These are phyloP conservation scores for Aurelia aurita DNA, from an alignment of 30 jellyfish, hydroid and myxozoan species.

Conservation along the genomic window DNA sequence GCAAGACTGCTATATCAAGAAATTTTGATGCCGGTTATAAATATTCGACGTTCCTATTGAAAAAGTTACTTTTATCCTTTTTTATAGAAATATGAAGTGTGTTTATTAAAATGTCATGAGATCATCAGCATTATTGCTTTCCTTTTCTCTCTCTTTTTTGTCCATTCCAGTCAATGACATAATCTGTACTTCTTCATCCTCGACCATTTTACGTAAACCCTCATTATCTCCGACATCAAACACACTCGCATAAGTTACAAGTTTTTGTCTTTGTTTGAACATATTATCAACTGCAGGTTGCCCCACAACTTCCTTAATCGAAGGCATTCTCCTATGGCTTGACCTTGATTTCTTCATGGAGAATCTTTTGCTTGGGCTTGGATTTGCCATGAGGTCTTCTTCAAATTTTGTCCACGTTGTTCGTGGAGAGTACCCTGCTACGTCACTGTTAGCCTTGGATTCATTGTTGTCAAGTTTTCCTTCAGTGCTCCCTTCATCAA, in stretches of 20 bases:
- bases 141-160: conserved; percentile 5
- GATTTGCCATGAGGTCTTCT: conserved; percentile 36
- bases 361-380: conserved; percentile 18
- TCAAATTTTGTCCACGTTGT: conserved; percentile 54
- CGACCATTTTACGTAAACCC: conserved; percentile 19
- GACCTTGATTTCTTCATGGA: conserved; percentile 8
- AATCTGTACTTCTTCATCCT: conserved; percentile 44
- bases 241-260: conserved; percentile 32
- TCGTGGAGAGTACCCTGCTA: conserved; percentile 20
- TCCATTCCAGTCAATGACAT: conserved; percentile 53
- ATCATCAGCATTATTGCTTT: conserved; percentile 3
- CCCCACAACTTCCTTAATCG: conserved; percentile 35
- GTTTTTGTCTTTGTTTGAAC: conserved; percentile 42
- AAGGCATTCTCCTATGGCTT: conserved; percentile 44
- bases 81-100: too few species aligned
- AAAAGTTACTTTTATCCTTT: too few species aligned
- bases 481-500: background rate
- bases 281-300: conserved; percentile 60
- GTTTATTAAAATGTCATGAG: too few species aligned
- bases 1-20: too few species aligned
- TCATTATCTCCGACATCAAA: conserved; percentile 59
- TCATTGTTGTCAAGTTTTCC: too few species aligned
- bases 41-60: too few species aligned
- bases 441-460: background rate
- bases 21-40: too few species aligned